Base-by-base conservation (phyloP, 2,797 vertebrate species). In the Ficedula albicollis region DNA sequence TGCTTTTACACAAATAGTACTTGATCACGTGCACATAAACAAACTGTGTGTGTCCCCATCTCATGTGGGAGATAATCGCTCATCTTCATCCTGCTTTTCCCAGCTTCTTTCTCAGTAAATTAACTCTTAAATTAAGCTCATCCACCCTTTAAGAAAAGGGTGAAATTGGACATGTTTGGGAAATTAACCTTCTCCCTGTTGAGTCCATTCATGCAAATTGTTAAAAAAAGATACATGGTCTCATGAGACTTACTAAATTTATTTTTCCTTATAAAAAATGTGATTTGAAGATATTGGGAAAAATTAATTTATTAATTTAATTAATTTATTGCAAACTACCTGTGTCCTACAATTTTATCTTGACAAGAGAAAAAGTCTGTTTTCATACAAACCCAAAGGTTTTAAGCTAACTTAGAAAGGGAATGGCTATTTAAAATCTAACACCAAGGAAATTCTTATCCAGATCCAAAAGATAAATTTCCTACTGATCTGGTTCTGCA, bases 21-120 rank as follows among this genome's bases (percentile, higher is more conserved):
- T 49, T 41, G 26, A 74, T 52, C 13, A 1, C 0, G 0, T 54
- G 39, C 36, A 55, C 15, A 5, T 26, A 34, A 48, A 25, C 22
- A 25, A 62, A 39, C 15, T 0, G 2, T 11, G 14, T 32, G 23
- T 75, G 30, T 34, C 38, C 18, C n/a, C 29, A 46, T 32, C n/a
- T 72, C 32, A 13, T 0, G 0, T 15, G 10, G 32, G 23, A 69
- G 19, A 64, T 41, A 52, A 87, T 32, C 1, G 2, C 30, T 41
- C 11, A 6, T 46, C 15, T 56, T 67, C n/a, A 14, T 89, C 23
- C 43, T 73, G 55, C 48, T 51, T 91, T 51, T 68, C 39, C 29
- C 14, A 29, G 11, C 36, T 6, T 54, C 60, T 62, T 74, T 74
- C 43, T 52, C 78, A 84, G 62, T 38, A 89, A 87, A 34, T 55